Base-by-base conservation (phyloP, 2,113 vertebrate species). In the Ptyas mucosa region DNA sequence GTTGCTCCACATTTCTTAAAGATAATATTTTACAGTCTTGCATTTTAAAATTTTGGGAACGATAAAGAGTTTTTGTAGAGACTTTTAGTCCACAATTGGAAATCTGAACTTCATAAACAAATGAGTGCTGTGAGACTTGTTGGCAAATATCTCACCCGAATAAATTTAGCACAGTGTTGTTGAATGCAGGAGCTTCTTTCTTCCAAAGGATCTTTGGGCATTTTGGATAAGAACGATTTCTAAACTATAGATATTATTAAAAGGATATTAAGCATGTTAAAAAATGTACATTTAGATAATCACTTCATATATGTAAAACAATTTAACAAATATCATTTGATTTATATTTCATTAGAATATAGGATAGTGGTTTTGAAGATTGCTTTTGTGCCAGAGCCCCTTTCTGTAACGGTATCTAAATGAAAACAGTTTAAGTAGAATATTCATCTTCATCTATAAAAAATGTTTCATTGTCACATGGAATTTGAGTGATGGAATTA, bases 391-490 rank as follows among this genome's bases (percentile, higher is more conserved):
- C 43, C 85, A 39, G 46, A 52, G 11, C 26, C 23, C n/a, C 34
- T 69, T 89, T 92, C 52, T 61, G 5, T 85, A 52, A 58, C 18
- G 29, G 26, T 90, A n/a, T 18, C 43, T 89, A 61, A 58, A 52
- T 57, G 43, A 90, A 51, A 26, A 14, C 89, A 90, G 61, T 34
- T 52, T 98, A 98, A 18, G 97, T 94, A 90, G 93, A 85, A 92
- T 96, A 96, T n/a, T 98, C 98, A 0, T 97, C 98, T 93, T 98
- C 98, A 89, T 98, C 98, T 95, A 99, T 97, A 95, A 99, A 96
- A 94, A 97, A 96, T 43, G 97, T 97, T 95, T 97, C 97, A 23
- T 99, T 98, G 0, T 95, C 94, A 52, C 97, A 97, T 55, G 97
- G 97, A 23, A 97, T 96, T 86, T 95, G 95, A 89, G 98, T 96